These are phyloP conservation scores for Drosophila repleta DNA, from an alignment of 1,140 invertebrate species.

Conservation along the genomic window DNA sequence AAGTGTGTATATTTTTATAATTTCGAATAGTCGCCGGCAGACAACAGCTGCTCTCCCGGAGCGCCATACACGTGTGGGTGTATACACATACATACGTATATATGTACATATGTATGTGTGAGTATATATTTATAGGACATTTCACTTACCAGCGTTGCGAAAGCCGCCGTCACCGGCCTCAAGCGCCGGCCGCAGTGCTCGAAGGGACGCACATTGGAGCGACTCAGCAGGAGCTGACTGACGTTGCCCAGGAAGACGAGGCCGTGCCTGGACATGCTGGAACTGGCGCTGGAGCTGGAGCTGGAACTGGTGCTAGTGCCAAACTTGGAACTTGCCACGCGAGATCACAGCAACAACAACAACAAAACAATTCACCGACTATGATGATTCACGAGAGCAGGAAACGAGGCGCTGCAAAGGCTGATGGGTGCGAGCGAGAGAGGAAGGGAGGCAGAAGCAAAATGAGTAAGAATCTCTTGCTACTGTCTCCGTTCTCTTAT, in stretches of 20 bases:
- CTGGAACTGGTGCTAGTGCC: slow-evolving; percentile 1
- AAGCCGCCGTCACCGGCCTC: slow-evolving; percentile 56
- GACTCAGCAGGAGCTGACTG: slow-evolving; percentile 60
- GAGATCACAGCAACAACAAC: slow-evolving; percentile 26
- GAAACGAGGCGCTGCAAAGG: slow-evolving; percentile 9
- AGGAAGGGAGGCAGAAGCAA: neutral
- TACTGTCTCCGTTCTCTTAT: neutral
- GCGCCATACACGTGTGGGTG: slow-evolving; percentile 18
- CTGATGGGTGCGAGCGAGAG: too few species aligned
- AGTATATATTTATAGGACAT: slow-evolving; percentile 28
- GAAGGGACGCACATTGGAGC: slow-evolving; percentile 37
- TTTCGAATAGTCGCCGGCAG: slow-evolving; percentile 38
- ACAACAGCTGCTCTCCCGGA: slow-evolving; percentile 60
- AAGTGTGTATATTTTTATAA: slow-evolving; percentile 70
- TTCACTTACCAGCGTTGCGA: slow-evolving; percentile 59
- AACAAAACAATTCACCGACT: neutral
- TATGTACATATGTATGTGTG: slow-evolving; percentile 4
- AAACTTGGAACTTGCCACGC: slow-evolving; percentile 27
- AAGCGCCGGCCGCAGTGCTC: slow-evolving; percentile 54
- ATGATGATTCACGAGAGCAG: slow-evolving; percentile 41
- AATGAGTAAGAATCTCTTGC: slow-evolving; percentile 18
- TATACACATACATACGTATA: neutral
- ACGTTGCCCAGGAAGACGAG: slow-evolving; percentile 64
- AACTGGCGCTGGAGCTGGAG: neutral
- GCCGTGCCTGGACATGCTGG: slow-evolving; percentile 66